Evolutionary conservation across 2,113 vertebrate species (phyloP).

Genomic region (Perca fluviatilis): DNA sequence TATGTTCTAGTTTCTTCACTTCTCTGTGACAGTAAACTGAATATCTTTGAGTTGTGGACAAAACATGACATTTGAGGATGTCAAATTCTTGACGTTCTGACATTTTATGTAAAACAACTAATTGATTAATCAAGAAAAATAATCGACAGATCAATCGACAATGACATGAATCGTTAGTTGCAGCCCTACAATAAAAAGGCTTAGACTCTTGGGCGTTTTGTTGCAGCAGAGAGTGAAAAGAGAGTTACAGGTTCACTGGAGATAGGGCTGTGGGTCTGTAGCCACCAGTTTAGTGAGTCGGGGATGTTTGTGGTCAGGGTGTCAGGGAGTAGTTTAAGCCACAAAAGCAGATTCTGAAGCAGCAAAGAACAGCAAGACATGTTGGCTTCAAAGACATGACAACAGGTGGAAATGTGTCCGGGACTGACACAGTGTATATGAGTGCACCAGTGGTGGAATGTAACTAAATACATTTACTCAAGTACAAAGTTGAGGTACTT

Average conservation of each 20-base stretch:
- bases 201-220: background rate
- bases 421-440: background rate
- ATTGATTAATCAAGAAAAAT: too few relatives aligned
- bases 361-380: background rate
- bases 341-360: background rate
- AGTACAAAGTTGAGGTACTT: too few relatives aligned
- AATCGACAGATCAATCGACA: too few relatives aligned
- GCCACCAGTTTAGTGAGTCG: slow-evolving; percentile 2
- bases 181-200: background rate
- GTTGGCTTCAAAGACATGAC: background rate
- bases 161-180: too few relatives aligned
- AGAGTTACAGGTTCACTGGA: background rate
- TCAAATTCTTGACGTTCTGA: too few relatives aligned
- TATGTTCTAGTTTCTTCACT: too few relatives aligned
- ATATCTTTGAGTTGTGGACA: too few relatives aligned
- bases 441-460: too few relatives aligned
- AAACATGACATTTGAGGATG: too few relatives aligned
- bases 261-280: background rate
- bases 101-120: too few relatives aligned
- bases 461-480: too few relatives aligned
- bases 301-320: background rate
- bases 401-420: background rate
- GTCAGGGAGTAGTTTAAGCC: background rate
- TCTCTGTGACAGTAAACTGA: too few relatives aligned
- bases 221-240: background rate